Percentiles rank a stretch among this genome's conserved stretches.
Conservation (phyloP, 2,888 invertebrate species). For the Suillia variegata region DNA sequence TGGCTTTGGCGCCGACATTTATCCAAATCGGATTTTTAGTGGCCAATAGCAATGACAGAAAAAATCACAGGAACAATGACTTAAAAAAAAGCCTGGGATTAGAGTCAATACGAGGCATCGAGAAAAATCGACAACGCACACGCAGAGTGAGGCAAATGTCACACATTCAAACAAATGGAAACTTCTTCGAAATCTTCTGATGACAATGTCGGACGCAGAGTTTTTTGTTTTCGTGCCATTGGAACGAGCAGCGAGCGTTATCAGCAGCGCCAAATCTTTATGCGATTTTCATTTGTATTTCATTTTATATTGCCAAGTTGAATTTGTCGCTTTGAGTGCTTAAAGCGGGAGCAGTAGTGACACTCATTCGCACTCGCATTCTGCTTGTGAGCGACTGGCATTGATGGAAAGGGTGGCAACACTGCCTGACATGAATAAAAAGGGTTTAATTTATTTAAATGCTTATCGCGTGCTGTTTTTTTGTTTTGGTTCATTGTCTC, state of each 20-base stretch:
- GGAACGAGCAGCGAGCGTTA: slow-evolving; percentile 20
- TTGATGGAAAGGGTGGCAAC: slow-evolving; percentile 3
- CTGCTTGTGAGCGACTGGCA: too few species aligned
- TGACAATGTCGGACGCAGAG: too few species aligned
- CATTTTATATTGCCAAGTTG: not conserved
- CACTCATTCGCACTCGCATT: not conserved
- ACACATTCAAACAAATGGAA: too few species aligned
- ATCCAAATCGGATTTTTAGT: slow-evolving; percentile 9
- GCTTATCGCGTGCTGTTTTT: slow-evolving; percentile 53
- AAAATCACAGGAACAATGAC: not conserved
- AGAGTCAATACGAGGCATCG: slow-evolving; percentile 2
- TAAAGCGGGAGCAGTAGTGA: not conserved
- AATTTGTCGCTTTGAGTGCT: not conserved
- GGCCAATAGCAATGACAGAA: not conserved
- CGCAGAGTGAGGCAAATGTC: not conserved
- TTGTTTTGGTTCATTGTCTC: too few species aligned
- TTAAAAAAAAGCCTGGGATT: slow-evolving; percentile 9
- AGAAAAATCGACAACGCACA: too few species aligned
- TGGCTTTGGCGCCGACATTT: slow-evolving; percentile 2
- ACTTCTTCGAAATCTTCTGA: too few species aligned
- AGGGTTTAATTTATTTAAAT: slow-evolving; percentile 53
- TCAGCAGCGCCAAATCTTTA: slow-evolving; percentile 50
- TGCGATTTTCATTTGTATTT: slow-evolving; percentile 39
- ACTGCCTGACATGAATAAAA: slow-evolving; percentile 19
- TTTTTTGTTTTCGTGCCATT: too few species aligned